Conservation (phyloP, 2,113 vertebrate genomes). For the Carettochelys insculpta region DNA sequence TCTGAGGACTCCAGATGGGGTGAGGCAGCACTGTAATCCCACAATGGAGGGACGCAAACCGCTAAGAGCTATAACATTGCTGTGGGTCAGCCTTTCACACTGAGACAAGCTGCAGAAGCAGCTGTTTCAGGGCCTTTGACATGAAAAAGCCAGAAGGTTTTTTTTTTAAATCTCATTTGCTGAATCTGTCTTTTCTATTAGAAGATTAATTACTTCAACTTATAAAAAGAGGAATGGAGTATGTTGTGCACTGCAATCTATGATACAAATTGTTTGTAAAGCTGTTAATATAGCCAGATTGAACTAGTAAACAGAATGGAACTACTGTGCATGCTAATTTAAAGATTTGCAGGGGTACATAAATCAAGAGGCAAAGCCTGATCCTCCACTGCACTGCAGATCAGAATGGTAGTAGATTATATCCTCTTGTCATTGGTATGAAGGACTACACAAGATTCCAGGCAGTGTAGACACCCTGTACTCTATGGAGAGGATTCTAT, state of each 20-base stretch:
- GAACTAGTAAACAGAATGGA: background rate
- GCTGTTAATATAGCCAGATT: background rate
- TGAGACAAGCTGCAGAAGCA: background rate
- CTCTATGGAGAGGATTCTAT: background rate
- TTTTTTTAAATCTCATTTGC: constrained; percentile 44
- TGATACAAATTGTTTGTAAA: background rate
- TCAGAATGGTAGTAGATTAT: background rate
- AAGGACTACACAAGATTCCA: background rate
- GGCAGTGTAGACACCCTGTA: background rate
- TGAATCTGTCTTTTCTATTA: constrained; percentile 27
- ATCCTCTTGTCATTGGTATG: background rate
- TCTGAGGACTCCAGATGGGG: background rate
- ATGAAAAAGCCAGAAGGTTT: background rate
- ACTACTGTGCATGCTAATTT: background rate
- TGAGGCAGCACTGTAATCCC: background rate
- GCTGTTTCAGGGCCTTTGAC: constrained; percentile 42
- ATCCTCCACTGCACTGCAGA: background rate
- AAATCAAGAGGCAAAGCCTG: background rate
- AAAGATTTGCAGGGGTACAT: background rate
- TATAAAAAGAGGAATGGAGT: background rate
- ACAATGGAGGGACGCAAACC: background rate
- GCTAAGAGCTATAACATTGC: background rate
- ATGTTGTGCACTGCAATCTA: fast-evolving
- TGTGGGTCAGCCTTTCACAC: constrained; percentile 43
- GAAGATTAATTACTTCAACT: constrained; percentile 49